Evolutionary conservation across 2,113 vertebrate species (phyloP), one percentile per base, ranked within the genome.

Genomic region (Lagopus muta): DNA sequence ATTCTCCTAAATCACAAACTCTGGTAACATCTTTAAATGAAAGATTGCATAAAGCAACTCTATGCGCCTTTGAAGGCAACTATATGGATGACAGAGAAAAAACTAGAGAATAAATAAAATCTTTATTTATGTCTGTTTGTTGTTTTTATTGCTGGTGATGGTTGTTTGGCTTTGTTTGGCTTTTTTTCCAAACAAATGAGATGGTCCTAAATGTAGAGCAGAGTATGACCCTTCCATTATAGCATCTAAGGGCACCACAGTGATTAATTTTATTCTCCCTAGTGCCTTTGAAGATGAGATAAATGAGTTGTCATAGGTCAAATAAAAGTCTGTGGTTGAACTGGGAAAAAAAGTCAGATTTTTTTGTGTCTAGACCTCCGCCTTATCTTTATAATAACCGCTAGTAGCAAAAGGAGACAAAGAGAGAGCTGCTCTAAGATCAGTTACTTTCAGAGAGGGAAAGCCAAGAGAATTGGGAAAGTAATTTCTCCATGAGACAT

Each of bases 241-340:
- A 89, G 27, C 62, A 70, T 91, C 54, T 42, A 45, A 89, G 72
- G 50, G 58, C 62, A 95, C 27, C 19, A 82, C n/a, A 79, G 50
- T 62, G 64, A 89, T 92, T 89, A 73, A 85, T 91, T 95, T 95
- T 89, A 66, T 80, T 62, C 67, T 94, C 32, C 40, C 13, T 73
- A 8, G 5, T 85, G 71, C 67, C 82, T 95, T 96, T 95, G 94
- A 95, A 95, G 93, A 64, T 60, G 64, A 90, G 34, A 93, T 86
- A 81, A 96, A 93, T 83, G 65, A 90, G 42, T 80, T 78, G 72
- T 78, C 61, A 72, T 64, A 77, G 76, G 82, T 83, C 88, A 91
- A 74, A 70, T 60, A 50, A 95, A 93, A 91, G 75, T 15, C 45
- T 81, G 67, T 55, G n/a, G 69, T 77, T 80, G 60, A 94, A 88